A percentile compares a stretch with the other conserved stretches of the same genome.
phyloP scores from a whole-genome alignment of 2,797 vertebrate species.

The Catamblyrhynchus diadema region DNA sequence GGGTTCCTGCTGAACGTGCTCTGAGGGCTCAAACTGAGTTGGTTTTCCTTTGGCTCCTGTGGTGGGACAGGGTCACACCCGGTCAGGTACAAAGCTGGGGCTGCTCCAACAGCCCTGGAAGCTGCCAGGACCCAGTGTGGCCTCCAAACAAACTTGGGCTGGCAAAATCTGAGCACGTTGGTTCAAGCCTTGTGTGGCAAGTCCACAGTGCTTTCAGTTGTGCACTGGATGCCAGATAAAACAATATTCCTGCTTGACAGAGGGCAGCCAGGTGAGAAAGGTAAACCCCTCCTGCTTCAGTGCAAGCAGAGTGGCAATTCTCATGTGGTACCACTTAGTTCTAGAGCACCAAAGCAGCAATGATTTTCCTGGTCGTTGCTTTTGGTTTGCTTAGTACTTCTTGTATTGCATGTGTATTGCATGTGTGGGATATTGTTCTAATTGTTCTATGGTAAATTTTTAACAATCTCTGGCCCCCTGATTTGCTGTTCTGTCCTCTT shows the following conservation, averaged over 20 bases:
- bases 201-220: accelerated
- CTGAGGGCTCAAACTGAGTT: not conserved
- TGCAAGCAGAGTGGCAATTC: not conserved
- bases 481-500: not conserved
- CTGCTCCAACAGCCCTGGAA: accelerated
- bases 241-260: not conserved
- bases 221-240: not conserved
- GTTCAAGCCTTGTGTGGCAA: not conserved
- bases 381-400: not conserved
- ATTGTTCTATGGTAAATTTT: not conserved
- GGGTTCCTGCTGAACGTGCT: accelerated
- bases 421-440: not conserved
- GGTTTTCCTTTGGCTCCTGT: not conserved
- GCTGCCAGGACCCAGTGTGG: not conserved
- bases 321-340: not conserved
- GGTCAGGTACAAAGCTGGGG: not conserved
- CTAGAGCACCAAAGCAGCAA: not conserved
- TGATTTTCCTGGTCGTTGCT: not conserved
- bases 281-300: not conserved
- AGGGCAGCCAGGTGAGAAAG: not conserved
- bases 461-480: not conserved
- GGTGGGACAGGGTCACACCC: not conserved
- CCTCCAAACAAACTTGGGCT: not conserved
- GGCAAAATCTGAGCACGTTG: not conserved
- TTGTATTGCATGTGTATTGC: not conserved